These are phyloP conservation scores for Sisor rabdophorus DNA, from an alignment of 2,113 vertebrate species.

Conservation along the genomic window DNA sequence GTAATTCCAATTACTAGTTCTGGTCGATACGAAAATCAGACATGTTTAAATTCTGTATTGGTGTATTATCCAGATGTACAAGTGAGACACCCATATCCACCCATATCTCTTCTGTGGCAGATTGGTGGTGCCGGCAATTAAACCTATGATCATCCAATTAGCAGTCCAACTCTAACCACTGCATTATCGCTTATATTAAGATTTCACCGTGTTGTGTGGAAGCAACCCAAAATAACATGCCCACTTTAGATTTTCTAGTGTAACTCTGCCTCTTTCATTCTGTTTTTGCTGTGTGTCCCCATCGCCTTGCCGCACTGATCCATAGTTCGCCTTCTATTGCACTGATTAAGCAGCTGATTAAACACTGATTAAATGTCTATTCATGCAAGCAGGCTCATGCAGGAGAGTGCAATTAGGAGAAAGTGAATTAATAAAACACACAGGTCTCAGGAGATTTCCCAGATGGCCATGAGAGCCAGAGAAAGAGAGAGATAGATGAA, in stretches of 20 bases:
- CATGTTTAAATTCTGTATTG: too few relatives aligned
- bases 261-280: not conserved
- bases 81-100: too few relatives aligned
- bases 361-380: constrained; percentile 74
- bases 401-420: constrained; percentile 67
- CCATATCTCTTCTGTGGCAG: too few relatives aligned
- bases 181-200: too few relatives aligned
- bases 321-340: constrained; percentile 24
- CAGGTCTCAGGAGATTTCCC: constrained; percentile 55
- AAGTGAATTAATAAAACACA: constrained; percentile 71
- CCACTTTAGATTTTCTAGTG: not conserved
- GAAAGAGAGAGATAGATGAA: constrained; percentile 39
- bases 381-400: constrained; percentile 60
- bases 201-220: too few relatives aligned
- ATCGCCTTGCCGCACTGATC: constrained; percentile 42
- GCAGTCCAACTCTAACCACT: too few relatives aligned
- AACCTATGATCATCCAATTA: too few relatives aligned
- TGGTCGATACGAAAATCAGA: too few relatives aligned
- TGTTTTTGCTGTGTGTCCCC: not conserved
- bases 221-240: too few relatives aligned
- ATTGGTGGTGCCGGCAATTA: too few relatives aligned
- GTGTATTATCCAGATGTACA: too few relatives aligned
- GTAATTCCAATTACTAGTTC: too few relatives aligned
- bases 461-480: constrained; percentile 60
- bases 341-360: constrained; percentile 52